A percentile compares a stretch with the other conserved stretches of the same genome.
Conservation (phyloP, 2,113 vertebrate species). For the Tachysurus fulvidraco region DNA sequence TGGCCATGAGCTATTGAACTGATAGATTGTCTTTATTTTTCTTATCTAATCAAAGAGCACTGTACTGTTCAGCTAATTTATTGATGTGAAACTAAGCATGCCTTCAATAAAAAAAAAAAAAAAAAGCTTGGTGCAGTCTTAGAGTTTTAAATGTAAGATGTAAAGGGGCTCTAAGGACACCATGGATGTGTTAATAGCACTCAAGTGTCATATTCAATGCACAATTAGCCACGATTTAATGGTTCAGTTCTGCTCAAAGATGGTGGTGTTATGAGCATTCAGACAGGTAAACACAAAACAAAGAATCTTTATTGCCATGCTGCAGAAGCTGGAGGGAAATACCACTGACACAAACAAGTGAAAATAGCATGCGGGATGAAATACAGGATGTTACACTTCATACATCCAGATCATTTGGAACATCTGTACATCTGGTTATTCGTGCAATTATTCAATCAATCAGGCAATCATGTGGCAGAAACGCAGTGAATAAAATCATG, state of each 20-base stretch:
- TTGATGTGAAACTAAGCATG: not conserved
- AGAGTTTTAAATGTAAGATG: not conserved
- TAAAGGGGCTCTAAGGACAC: not conserved
- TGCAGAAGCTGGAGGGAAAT: not conserved
- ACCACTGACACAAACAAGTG: not conserved
- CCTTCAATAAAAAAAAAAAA: not conserved
- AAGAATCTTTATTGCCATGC: not conserved
- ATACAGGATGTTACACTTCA: not conserved
- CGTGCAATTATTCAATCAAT: not conserved
- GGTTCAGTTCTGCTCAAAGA: constrained; percentile 26
- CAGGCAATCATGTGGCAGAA: not conserved
- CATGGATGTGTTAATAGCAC: not conserved
- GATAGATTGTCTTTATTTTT: constrained; percentile 5
- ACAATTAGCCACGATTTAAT: constrained; percentile 17
- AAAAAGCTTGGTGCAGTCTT: not conserved
- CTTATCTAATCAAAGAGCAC: not conserved
- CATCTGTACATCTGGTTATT: not conserved
- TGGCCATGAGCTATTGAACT: not conserved
- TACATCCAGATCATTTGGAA: not conserved
- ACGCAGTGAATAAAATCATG: not conserved
- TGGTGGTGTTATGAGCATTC: constrained; percentile 67
- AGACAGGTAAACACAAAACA: constrained; percentile 63
- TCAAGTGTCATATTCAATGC: constrained; percentile 3
- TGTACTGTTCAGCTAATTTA: not conserved
- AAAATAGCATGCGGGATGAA: not conserved